A percentile compares a stretch with the other conserved stretches of the same genome.
Conservation (phyloP, 2,888 invertebrate genomes). For the Trissoscelio sp. region DNA sequence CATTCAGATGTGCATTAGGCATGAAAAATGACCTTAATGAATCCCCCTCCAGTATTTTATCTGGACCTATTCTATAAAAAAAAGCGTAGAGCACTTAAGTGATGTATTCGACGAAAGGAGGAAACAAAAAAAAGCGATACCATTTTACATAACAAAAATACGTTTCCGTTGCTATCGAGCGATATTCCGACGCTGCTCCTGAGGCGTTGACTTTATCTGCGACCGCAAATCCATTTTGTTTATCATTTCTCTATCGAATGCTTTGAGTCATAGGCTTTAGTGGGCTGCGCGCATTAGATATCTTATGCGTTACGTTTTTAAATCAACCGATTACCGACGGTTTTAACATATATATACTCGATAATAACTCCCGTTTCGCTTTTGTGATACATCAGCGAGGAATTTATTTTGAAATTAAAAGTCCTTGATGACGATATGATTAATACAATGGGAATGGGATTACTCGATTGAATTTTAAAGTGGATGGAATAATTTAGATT, state of each 20-base stretch:
- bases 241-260: slow-evolving; percentile 29
- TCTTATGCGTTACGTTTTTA: not conserved
- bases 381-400: slow-evolving; percentile 22
- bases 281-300: slow-evolving; percentile 17
- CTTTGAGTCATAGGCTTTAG: slow-evolving; percentile 28
- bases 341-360: slow-evolving; percentile 1
- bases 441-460: slow-evolving; percentile 10
- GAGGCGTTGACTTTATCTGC: slow-evolving; percentile 16
- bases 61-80: not conserved
- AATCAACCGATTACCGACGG: slow-evolving; percentile 7
- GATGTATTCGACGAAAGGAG: not conserved
- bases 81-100: not conserved
- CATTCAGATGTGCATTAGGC: no score
- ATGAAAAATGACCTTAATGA: no score
- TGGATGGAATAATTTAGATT: slow-evolving; percentile 10
- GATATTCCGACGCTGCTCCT: not conserved
- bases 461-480: not conserved
- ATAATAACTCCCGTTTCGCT: slow-evolving; percentile 12
- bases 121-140: not conserved
- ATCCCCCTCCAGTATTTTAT: no score
- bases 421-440: slow-evolving; percentile 23
- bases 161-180: slow-evolving; percentile 6
- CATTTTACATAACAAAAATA: slow-evolving; percentile 6
- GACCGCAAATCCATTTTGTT: slow-evolving; percentile 32
- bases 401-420: slow-evolving; percentile 24